Conservation (phyloP, 2,888 invertebrate genomes). For the Oeneis ivallda region DNA sequence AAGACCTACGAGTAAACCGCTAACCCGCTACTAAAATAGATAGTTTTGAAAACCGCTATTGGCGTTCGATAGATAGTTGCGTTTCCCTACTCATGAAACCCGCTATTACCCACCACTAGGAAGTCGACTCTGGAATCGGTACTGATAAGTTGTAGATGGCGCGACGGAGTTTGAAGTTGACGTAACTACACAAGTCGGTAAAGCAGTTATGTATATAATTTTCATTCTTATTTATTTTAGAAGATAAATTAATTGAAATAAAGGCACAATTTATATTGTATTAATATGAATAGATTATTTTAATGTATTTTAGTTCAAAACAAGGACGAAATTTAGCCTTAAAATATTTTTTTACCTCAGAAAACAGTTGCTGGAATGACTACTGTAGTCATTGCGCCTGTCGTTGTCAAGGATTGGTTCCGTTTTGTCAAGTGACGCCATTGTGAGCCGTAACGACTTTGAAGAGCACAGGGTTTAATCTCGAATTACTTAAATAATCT, state of each 20-base stretch:
- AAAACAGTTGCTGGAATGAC: conserved; percentile 44
- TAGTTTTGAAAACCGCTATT: no score
- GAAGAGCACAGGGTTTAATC: conserved; percentile 84
- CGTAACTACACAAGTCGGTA: conserved; percentile 64
- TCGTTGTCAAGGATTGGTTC: conserved; percentile 56
- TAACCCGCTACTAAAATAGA: no score
- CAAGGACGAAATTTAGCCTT: neutral
- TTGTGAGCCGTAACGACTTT: conserved; percentile 92
- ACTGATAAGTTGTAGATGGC: conserved; percentile 66
- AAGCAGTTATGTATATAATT: conserved; percentile 48
- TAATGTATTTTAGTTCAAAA: neutral
- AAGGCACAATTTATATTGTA: neutral
- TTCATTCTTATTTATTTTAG: conserved; percentile 18
- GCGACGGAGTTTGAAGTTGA: conserved; percentile 45
- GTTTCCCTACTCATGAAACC: no score
- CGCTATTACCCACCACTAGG: no score
- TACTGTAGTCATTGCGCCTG: conserved; percentile 55
- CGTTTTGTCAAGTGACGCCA: conserved; percentile 87
- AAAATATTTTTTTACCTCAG: neutral
- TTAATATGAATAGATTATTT: neutral
- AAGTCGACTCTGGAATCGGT: neutral
- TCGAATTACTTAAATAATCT: conserved; percentile 86
- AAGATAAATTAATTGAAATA: neutral
- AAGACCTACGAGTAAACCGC: no score
- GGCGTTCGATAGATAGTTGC: no score